Evolutionary conservation across 2,113 vertebrate genomes (phyloP).

Genomic region (Entelurus aequoreus): DNA sequence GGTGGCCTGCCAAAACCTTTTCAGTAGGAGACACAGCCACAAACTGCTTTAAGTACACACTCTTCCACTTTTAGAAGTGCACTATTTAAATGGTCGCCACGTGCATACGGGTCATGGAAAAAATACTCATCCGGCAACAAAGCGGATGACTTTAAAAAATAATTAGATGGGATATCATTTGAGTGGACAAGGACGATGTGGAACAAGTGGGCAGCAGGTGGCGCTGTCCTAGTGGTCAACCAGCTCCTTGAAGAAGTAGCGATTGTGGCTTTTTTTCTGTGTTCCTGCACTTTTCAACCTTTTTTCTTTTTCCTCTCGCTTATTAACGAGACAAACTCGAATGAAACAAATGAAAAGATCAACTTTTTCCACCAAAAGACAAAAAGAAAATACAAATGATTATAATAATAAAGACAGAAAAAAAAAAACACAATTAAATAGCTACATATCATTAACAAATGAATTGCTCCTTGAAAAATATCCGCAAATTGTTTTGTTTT

Average conservation of each 20-base stretch:
- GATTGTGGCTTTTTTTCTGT: constrained; percentile 85
- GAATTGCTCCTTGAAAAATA: constrained; percentile 99
- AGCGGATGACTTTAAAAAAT: constrained; percentile 6
- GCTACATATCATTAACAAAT: constrained; percentile 99
- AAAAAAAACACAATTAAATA: constrained; percentile 97
- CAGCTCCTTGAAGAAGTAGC: constrained; percentile 45
- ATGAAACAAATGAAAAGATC: constrained; percentile 86
- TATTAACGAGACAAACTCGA: constrained; percentile 73
- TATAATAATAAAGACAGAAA: constrained; percentile 89
- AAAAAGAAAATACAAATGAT: constrained; percentile 83
- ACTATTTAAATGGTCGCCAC: constrained; percentile 14
- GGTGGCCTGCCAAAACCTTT: constrained; percentile 99
- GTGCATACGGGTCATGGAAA: background rate
- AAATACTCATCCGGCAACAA: background rate
- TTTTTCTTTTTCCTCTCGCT: constrained; percentile 18
- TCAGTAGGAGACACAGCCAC: constrained; percentile 89
- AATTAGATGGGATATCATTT: background rate
- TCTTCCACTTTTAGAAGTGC: constrained; percentile 47
- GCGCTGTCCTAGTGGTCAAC: background rate
- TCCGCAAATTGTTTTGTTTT: constrained; percentile 95
- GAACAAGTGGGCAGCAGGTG: background rate
- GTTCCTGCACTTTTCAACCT: constrained; percentile 89
- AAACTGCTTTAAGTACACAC: constrained; percentile 76
- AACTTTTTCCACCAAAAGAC: constrained; percentile 87
- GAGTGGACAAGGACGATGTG: background rate